Evolutionary conservation across 2,797 vertebrate genomes (phyloP).

Genomic region (Liasis olivaceus): DNA sequence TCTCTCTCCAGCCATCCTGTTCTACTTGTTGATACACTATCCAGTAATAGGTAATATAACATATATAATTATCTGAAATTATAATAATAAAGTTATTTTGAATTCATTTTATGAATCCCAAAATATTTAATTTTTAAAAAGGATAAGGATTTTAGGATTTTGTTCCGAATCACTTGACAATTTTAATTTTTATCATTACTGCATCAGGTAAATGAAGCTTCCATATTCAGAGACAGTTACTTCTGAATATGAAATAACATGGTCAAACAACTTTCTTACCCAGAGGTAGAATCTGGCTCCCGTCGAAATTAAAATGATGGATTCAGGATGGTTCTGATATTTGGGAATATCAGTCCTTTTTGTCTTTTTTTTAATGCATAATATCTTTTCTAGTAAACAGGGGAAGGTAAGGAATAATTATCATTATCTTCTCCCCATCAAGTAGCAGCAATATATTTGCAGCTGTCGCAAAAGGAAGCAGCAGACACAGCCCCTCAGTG

Average conservation of each 20-base stretch:
- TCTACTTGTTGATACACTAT: neutral
- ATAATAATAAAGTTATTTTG: neutral
- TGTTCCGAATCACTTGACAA: neutral
- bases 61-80: neutral
- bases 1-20: neutral
- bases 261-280: neutral
- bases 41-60: neutral
- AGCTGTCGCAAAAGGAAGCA: neutral
- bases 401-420: neutral
- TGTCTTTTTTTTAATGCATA: neutral
- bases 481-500: slow-evolving; percentile 55
- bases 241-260: neutral
- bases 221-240: neutral
- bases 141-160: neutral
- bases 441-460: slow-evolving; percentile 13
- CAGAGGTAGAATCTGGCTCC: neutral
- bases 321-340: neutral
- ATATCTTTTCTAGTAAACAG: neutral
- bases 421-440: slow-evolving; percentile 6
- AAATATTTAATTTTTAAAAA: neutral
- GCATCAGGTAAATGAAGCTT: neutral
- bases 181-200: neutral
- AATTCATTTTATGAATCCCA: neutral
- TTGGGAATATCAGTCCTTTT: neutral
- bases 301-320: neutral